Evolutionary conservation across 2,888 invertebrate species (phyloP).

Genomic region (Oligia latruncula): DNA sequence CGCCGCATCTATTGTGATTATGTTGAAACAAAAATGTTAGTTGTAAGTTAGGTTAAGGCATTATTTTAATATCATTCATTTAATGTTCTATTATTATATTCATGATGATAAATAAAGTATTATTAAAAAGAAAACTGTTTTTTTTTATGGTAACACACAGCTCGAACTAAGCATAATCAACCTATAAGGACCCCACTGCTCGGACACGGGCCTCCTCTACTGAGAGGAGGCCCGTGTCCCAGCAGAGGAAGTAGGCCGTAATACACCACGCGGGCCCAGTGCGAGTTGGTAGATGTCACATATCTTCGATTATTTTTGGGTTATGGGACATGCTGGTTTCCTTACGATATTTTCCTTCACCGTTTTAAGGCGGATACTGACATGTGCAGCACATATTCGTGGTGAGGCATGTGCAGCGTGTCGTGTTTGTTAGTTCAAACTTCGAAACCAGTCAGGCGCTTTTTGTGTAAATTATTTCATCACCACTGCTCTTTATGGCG

Average conservation of each 20-base stretch:
- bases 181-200: no score
- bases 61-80: slow-evolving; percentile 83
- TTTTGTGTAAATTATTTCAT: background rate
- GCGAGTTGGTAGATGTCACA: background rate
- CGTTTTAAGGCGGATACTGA: background rate
- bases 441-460: background rate
- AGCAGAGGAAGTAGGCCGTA: no score
- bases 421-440: no score
- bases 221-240: no score
- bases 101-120: slow-evolving; percentile 78
- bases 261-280: background rate
- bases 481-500: background rate
- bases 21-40: slow-evolving; percentile 80
- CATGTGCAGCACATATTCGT: no score
- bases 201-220: no score
- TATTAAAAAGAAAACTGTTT: slow-evolving; percentile 55
- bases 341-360: no score
- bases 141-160: slow-evolving; percentile 18
- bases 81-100: slow-evolving; percentile 82
- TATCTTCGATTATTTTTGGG: no score
- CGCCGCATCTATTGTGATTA: slow-evolving; percentile 83
- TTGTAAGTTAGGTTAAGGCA: slow-evolving; percentile 79
- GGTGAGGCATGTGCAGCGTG: no score
- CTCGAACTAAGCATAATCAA: no score
- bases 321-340: no score